These are phyloP conservation scores for Erythrocercus mccallii DNA, from an alignment of 2,113 vertebrate species.

Conservation along the genomic window DNA sequence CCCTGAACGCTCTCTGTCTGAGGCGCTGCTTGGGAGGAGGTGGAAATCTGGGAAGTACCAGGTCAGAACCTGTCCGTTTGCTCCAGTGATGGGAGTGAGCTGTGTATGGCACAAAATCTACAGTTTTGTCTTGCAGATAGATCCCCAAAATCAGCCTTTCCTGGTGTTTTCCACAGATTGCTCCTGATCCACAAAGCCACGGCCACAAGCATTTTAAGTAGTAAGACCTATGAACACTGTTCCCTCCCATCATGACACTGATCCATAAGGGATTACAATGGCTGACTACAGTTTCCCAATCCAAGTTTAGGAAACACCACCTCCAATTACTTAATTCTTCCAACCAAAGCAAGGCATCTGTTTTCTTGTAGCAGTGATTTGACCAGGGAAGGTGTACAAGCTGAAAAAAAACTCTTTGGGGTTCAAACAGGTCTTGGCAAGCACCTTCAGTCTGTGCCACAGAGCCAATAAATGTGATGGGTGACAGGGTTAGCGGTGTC, in stretches of 20 bases:
- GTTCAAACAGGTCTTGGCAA: not conserved
- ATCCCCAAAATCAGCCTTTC: not conserved
- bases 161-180: not conserved
- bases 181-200: not conserved
- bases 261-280: not conserved
- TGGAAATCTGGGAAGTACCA: not conserved
- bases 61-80: not conserved
- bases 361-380: not conserved
- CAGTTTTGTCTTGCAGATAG: not conserved
- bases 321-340: not conserved
- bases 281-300: not conserved
- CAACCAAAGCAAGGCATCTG: not conserved
- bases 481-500: not conserved
- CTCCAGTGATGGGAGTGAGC: rapidly evolving
- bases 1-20: rapidly evolving
- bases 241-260: not conserved
- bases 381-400: not conserved
- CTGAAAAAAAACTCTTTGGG: not conserved
- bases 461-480: not conserved
- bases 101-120: not conserved
- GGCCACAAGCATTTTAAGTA: not conserved
- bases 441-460: not conserved
- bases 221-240: not conserved
- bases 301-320: not conserved
- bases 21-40: not conserved